Evolutionary conservation across 2,888 invertebrate species (phyloP), one percentile per base, ranked within the genome.

Genomic region (Zaprionus bogoriensis): DNA sequence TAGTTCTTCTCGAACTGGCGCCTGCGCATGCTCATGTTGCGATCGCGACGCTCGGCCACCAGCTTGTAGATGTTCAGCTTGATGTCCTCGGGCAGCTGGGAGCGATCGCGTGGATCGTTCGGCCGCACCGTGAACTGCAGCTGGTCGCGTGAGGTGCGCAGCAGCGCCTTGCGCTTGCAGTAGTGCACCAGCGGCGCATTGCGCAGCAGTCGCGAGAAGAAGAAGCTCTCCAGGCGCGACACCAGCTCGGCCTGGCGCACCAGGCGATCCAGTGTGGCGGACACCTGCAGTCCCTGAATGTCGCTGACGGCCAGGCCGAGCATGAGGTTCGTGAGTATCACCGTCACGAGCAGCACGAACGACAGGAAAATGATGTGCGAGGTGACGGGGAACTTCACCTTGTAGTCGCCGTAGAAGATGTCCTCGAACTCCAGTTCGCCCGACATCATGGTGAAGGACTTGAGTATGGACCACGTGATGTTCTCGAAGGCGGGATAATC

Each of bases 371-470:
- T 93, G 3, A 94, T 92, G 74, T 96, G 96, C 0, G 96, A 93
- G 0, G 96, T 96, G 7, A 94, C 92, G 0, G 94, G 94, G 88
- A 95, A 95, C 60, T 93, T 92, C 9, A 95, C 92, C 41, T 91
- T 90, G 1, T 90, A 89, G 60, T 93, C 92, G 36, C 92, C 92
- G 75, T 95, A 96, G 88, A 96, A 96, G 67, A 96, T 95, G 78
- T 96, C 96, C 88, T 96, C 96, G 74, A 95, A 96, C 88, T 96
- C 96, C 46, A 96, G 89, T 89, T 97, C 96, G 0, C 96, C 96
- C 0, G 96, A 95, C 96, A 97, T 96, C 96, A 97, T 96, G 79
- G 96, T 95, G 10, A 96, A 93, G 0, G 96, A 95, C 91, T 96
- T 96, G 1, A 96, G 91, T 0, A 96, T 86, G 0, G 89, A 88